Evolutionary conservation across 2,888 invertebrate species (phyloP).

Genomic region (Orthosia gothica): DNA sequence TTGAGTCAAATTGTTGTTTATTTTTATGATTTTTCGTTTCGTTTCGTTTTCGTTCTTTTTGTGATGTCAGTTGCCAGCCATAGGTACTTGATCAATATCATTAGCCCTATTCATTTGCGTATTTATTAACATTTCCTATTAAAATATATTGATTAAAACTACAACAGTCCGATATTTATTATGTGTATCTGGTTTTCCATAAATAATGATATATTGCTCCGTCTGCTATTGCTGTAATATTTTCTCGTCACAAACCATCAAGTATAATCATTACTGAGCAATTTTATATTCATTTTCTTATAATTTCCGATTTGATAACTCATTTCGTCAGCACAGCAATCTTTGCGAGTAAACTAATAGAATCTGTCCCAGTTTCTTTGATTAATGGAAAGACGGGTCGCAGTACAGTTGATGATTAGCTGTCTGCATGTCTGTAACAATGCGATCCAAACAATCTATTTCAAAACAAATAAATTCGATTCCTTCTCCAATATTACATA

Average conservation of each 20-base stretch:
- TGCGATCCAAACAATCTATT: slow-evolving; percentile 67
- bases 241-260: slow-evolving; percentile 26
- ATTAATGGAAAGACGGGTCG: slow-evolving; percentile 81
- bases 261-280: slow-evolving; percentile 42
- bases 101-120: background rate
- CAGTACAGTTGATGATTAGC: slow-evolving; percentile 74
- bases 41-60: too few relatives aligned
- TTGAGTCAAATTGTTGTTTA: slow-evolving; percentile 1
- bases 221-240: background rate
- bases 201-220: background rate
- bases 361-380: slow-evolving; percentile 79
- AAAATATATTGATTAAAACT: background rate
- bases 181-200: background rate
- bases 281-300: slow-evolving; percentile 57
- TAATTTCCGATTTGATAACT: slow-evolving; percentile 62
- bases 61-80: too few relatives aligned
- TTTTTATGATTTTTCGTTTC: background rate
- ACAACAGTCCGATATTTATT: background rate
- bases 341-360: slow-evolving; percentile 65
- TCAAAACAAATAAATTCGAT: slow-evolving; percentile 70
- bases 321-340: slow-evolving; percentile 61
- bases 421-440: slow-evolving; percentile 65
- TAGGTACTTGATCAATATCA: background rate
- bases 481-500: slow-evolving; percentile 75
- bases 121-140: background rate